phyloP scores from a whole-genome alignment of 2,113 vertebrate genomes.

The Actenoides hombroni region DNA sequence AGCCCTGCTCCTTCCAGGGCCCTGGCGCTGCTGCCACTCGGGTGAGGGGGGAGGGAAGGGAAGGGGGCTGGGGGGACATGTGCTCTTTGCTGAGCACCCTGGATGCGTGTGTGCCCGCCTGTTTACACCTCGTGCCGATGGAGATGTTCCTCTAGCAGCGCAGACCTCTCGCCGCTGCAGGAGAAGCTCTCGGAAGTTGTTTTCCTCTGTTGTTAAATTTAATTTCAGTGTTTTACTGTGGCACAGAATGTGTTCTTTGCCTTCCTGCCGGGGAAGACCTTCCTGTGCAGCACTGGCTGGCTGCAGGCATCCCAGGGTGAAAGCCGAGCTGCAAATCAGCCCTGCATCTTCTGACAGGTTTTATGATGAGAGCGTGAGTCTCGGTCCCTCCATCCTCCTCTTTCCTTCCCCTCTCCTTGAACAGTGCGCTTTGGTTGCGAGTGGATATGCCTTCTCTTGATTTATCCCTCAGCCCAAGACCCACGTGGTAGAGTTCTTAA shows the following conservation, averaged over 20 bases:
- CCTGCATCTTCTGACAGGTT: neutral
- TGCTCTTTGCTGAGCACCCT: conserved; percentile 25
- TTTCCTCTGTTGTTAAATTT: conserved; percentile 51
- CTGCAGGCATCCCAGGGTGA: neutral
- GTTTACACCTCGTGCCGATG: conserved; percentile 37
- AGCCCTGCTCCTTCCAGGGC: conserved; percentile 26
- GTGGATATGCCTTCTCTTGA: neutral
- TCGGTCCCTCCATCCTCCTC: neutral
- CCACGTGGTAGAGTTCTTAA: neutral
- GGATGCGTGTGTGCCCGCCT: neutral
- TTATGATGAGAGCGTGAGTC: neutral
- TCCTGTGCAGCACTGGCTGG: neutral
- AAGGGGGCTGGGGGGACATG: neutral
- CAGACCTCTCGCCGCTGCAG: conserved; percentile 22
- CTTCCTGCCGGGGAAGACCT: neutral
- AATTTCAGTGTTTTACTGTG: conserved; percentile 37
- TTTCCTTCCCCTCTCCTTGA: neutral
- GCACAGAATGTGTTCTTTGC: conserved; percentile 40
- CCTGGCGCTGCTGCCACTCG: neutral
- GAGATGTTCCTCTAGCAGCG: conserved; percentile 5
- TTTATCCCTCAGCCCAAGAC: neutral
- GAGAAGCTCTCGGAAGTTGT: conserved; percentile 42
- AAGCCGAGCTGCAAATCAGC: conserved; percentile 21
- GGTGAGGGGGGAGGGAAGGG: neutral
- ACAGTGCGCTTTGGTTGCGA: neutral